Evolutionary conservation across 2,797 vertebrate species (phyloP), one percentile per base, ranked within the genome.

Genomic region (Coranthus polyacanthus): DNA sequence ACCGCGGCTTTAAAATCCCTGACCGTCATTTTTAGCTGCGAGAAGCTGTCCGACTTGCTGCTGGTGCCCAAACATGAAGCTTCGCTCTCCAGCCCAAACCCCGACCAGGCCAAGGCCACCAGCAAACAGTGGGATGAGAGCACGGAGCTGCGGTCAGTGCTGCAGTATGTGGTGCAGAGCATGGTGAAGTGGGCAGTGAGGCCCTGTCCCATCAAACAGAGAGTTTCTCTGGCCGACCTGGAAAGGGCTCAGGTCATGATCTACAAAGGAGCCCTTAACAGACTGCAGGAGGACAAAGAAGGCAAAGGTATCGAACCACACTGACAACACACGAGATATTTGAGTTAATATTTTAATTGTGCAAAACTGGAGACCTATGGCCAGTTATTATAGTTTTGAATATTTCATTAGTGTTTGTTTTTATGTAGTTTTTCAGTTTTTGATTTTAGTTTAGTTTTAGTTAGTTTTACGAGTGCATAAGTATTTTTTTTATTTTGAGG

Each of bases 111-210:
- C 18, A 90, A 83, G 65, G 12, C 62, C 4, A 54, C 41, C 16
- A 55, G 71, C 63, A 79, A 81, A 41, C 64, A 69, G 2, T 88
- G 79, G 85, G 92, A 93, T 43, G 92, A 93, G 61, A 88, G 78
- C 6, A 68, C 85, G 0, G 94, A 95, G 77, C 85, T 94, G 62
- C 81, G 89, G 22, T 91, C 92, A 4, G 94, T 95, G 53, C 84
- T 95, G 59, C 94, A 95, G 88, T 94, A 93, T 24, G 88, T 95
- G 71, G 93, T 95, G 72, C 93, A 93, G 76, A 94, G 91, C 86
- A 95, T 95, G 94, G 94, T 95, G 74, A 95, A 94, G 81, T 95
- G 94, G 94, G 94, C 94, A 0, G 93, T 95, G 58, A 81, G 92
- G 59, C 90, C 93, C 1, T 95, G 94, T 60, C 94, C 94, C 18